Evolutionary conservation across 2,797 vertebrate genomes (phyloP).

Genomic region (Smutsia temminckii): DNA sequence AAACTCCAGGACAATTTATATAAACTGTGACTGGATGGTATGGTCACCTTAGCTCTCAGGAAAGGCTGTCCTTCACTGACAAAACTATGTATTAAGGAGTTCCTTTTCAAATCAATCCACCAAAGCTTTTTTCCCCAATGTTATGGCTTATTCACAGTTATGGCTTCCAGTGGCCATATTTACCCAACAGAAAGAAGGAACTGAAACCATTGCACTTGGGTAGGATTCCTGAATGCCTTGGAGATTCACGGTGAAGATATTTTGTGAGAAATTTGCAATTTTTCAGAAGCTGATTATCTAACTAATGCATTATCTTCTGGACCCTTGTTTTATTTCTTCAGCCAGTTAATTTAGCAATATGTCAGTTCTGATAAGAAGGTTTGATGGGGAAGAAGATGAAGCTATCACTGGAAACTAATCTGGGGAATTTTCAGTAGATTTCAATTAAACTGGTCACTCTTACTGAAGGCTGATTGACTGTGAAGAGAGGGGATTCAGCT

Average conservation of each 20-base stretch:
- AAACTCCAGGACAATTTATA: background rate
- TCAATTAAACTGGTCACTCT: background rate
- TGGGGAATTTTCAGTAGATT: constrained; percentile 38
- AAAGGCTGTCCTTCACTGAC: background rate
- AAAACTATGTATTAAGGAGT: background rate
- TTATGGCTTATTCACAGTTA: background rate
- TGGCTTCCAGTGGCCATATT: background rate
- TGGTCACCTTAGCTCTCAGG: background rate
- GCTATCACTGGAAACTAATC: background rate
- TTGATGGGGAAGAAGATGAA: constrained; percentile 6
- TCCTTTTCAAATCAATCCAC: background rate
- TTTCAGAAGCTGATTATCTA: background rate
- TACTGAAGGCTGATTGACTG: background rate
- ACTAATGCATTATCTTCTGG: background rate
- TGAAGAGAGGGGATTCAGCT: background rate
- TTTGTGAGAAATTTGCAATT: background rate
- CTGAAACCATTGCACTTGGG: background rate
- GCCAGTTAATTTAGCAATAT: constrained; percentile 23
- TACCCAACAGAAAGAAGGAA: background rate
- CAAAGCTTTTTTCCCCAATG: background rate
- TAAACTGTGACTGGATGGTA: background rate
- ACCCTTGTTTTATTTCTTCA: background rate
- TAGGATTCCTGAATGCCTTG: background rate
- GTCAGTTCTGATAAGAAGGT: constrained; percentile 12
- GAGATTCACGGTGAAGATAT: background rate